phyloP scores from a whole-genome alignment of 2,797 vertebrate species.

The Holocentrus rufus region DNA sequence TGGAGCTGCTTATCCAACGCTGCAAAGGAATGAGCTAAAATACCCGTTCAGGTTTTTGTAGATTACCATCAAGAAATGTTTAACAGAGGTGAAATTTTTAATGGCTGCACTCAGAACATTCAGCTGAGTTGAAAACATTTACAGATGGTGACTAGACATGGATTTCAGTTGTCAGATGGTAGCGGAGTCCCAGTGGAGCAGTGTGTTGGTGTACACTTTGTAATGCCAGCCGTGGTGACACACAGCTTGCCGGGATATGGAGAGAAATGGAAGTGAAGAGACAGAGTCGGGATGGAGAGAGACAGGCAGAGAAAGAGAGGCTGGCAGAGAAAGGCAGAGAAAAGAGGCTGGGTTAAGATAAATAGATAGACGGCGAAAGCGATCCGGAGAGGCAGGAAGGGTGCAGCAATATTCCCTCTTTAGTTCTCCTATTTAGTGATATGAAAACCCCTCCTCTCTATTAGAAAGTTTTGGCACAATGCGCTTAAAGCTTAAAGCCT shows the following conservation, averaged over 20 bases:
- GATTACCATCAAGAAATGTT: constrained; percentile 30
- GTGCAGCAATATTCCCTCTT: constrained; percentile 8
- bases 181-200: constrained; percentile 15
- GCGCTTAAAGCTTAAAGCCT: constrained; percentile 41
- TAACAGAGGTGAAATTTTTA: constrained; percentile 8
- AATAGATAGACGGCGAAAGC: background rate
- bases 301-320: constrained; percentile 10
- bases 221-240: constrained; percentile 12
- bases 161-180: constrained; percentile 43
- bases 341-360: background rate
- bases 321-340: background rate
- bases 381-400: background rate
- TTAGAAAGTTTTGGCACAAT: constrained; percentile 49
- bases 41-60: constrained; percentile 31
- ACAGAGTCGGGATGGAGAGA: constrained; percentile 25
- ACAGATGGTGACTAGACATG: constrained; percentile 30
- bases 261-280: constrained; percentile 36
- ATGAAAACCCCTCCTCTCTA: constrained; percentile 37
- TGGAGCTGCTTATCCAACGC: constrained; percentile 14
- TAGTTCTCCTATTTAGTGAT: constrained; percentile 25
- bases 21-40: constrained; percentile 18
- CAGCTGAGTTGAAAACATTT: constrained; percentile 19
- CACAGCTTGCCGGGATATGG: constrained; percentile 33
- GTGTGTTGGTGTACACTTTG: background rate
- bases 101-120: constrained; percentile 24